A percentile compares a stretch with the other conserved stretches of the same genome.
These are phyloP conservation scores for Formica exsecta DNA, from an alignment of 1,140 invertebrate species.

Conservation along the genomic window DNA sequence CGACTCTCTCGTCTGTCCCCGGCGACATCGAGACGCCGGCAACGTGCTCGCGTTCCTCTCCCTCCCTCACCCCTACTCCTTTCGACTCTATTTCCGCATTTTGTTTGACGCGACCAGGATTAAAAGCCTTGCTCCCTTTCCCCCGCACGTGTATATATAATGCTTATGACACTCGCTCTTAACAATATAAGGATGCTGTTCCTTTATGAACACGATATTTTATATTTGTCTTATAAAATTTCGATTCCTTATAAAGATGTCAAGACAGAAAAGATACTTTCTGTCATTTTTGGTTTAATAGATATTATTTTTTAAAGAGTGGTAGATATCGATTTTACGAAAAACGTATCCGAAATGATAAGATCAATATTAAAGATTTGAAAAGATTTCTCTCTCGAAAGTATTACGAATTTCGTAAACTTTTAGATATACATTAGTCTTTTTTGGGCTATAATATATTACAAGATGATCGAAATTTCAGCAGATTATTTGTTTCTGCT, in stretches of 20 bases:
- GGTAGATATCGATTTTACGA: neutral
- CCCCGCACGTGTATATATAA: slow-evolving; percentile 8
- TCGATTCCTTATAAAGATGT: neutral
- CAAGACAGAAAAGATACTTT: neutral
- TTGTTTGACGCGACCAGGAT: slow-evolving; percentile 80
- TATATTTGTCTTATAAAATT: neutral
- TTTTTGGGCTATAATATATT: neutral
- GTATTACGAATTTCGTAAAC: neutral
- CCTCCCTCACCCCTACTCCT: neutral
- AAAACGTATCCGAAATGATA: neutral
- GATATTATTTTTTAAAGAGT: neutral
- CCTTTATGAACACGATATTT: neutral
- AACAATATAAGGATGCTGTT: neutral
- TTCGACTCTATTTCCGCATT: slow-evolving; percentile 73
- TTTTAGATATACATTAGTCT: neutral
- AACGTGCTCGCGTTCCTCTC: slow-evolving; percentile 52
- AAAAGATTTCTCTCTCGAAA: neutral
- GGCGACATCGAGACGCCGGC: slow-evolving; percentile 53
- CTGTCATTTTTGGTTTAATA: neutral
- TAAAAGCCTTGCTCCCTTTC: slow-evolving; percentile 79
- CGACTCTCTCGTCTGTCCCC: slow-evolving; percentile 64
- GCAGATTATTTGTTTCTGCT: no score
- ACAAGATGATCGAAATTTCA: neutral
- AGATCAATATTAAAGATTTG: neutral
- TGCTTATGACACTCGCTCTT: slow-evolving; percentile 25